Percentiles rank a stretch among this genome's conserved stretches.
Conservation (phyloP, 1,140 invertebrate species). For the Ips typographus region DNA sequence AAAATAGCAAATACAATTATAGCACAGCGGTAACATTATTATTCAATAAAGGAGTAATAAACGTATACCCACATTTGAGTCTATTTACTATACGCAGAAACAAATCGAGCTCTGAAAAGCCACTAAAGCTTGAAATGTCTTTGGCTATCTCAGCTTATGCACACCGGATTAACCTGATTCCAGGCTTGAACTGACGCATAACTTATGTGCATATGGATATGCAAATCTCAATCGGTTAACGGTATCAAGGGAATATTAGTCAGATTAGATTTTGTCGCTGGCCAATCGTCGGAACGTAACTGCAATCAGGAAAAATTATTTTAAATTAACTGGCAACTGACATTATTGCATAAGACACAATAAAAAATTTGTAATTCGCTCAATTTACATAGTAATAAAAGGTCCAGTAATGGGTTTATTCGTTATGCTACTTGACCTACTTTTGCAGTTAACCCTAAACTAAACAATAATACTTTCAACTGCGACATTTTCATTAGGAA, state of each 20-base stretch:
- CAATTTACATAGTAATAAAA: no score
- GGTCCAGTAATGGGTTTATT: no score
- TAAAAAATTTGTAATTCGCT: no score
- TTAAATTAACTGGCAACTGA: neutral
- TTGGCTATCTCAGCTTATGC: conserved; percentile 18
- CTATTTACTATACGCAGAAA: conserved; percentile 17
- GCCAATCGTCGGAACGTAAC: no score
- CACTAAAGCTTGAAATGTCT: conserved; percentile 25
- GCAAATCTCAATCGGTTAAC: conserved; percentile 7
- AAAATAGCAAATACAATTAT: conserved; percentile 15
- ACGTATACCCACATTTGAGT: conserved; percentile 18
- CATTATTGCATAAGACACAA: no score
- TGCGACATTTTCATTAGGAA: no score
- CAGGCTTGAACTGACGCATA: conserved; percentile 29
- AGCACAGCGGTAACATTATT: conserved; percentile 12
- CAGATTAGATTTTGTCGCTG: no score
- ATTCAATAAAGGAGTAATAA: conserved; percentile 23
- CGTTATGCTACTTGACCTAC: no score
- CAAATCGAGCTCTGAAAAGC: conserved; percentile 12
- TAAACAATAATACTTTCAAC: no score
- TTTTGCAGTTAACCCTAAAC: no score
- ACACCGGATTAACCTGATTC: conserved; percentile 35
- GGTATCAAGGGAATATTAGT: no score
- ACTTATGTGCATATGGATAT: conserved; percentile 33
- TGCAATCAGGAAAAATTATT: neutral